phyloP scores from a whole-genome alignment of 2,113 vertebrate species.

The Brevimyrus niger region DNA sequence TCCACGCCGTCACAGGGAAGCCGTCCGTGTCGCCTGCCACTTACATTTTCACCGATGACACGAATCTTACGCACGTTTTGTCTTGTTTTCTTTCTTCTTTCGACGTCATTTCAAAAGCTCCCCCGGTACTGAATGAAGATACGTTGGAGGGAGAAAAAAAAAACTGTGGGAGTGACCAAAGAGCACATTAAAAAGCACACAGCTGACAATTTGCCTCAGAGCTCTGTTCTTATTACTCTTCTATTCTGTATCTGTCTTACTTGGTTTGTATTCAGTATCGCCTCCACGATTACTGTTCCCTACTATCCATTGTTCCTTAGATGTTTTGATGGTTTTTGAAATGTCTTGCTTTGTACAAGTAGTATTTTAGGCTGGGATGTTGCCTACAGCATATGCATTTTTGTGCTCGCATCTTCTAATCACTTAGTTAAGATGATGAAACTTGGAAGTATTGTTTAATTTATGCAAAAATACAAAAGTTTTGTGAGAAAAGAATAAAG shows the following conservation, averaged over 20 bases:
- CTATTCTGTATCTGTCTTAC: neutral
- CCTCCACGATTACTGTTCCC: neutral
- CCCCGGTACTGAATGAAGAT: conserved; percentile 11
- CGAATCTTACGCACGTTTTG: conserved; percentile 39
- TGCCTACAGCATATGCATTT: neutral
- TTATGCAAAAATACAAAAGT: neutral
- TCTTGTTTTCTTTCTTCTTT: conserved; percentile 32
- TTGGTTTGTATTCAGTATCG: neutral
- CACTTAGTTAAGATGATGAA: neutral
- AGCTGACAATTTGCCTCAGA: conserved; percentile 5
- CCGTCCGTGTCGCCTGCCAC: conserved; percentile 39
- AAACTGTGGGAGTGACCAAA: conserved; percentile 18
- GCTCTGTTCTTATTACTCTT: neutral
- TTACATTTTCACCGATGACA: conserved; percentile 40
- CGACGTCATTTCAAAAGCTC: conserved; percentile 11
- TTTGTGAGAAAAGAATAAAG: neutral
- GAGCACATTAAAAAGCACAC: conserved; percentile 6
- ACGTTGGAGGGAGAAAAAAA: neutral
- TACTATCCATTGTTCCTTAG: neutral
- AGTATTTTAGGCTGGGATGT: neutral
- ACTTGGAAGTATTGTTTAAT: neutral
- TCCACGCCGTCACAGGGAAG: conserved; percentile 42
- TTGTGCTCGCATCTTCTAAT: neutral
- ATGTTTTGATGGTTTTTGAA: neutral
- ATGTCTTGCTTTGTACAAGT: neutral